Evolutionary conservation across 2,797 vertebrate genomes (phyloP).

Genomic region (Fringilla coelebs): DNA sequence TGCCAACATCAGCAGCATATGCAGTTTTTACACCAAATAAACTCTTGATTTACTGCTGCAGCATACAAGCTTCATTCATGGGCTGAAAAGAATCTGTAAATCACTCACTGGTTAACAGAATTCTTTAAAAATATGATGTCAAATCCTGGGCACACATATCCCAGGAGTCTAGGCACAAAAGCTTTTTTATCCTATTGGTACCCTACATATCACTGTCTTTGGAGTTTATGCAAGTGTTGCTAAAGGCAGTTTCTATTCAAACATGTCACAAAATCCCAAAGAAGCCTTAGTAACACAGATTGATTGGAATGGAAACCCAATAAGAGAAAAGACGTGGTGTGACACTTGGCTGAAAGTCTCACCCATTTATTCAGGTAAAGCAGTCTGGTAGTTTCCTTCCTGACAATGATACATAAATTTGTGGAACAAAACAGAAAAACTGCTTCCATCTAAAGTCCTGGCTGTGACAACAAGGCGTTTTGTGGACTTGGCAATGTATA

Average conservation of each 20-base stretch:
- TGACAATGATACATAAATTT: not conserved
- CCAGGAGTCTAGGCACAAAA: not conserved
- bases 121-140: not conserved
- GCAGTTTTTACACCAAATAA: not conserved
- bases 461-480: not conserved
- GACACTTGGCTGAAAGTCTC: not conserved
- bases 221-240: not conserved
- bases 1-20: not conserved
- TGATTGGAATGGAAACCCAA: not conserved
- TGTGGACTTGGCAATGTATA: not conserved
- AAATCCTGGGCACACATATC: not conserved
- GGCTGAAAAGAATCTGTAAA: not conserved
- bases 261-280: not conserved
- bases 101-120: not conserved
- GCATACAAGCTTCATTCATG: not conserved
- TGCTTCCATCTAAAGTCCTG: not conserved
- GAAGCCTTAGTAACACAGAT: not conserved
- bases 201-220: not conserved
- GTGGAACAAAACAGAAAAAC: not conserved
- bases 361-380: not conserved
- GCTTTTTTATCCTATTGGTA: not conserved
- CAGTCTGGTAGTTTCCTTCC: not conserved
- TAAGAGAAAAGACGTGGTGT: not conserved
- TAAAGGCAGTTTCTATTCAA: not conserved
- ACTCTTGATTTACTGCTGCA: not conserved